Evolutionary conservation across 2,113 vertebrate species (phyloP).

Genomic region (Tiliqua scincoides): DNA sequence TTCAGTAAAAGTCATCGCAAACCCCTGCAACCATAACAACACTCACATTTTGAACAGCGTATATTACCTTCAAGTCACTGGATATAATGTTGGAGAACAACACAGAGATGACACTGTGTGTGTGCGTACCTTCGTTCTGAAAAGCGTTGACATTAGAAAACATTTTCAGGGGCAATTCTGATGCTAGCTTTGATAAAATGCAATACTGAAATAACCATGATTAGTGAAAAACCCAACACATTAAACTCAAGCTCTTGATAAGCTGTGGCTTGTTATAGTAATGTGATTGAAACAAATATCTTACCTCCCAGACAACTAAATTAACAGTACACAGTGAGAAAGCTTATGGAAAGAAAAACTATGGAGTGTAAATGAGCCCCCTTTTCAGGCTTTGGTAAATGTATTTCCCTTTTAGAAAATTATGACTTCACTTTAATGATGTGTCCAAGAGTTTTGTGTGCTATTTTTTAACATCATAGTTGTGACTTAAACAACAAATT

Average conservation of each 20-base stretch:
- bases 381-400: background rate
- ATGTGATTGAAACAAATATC: background rate
- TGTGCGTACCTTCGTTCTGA: background rate
- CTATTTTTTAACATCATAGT: background rate
- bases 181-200: background rate
- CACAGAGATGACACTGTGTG: constrained; percentile 5
- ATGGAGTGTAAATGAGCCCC: background rate
- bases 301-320: background rate
- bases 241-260: too few relatives aligned
- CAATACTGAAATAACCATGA: background rate
- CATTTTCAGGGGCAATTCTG: background rate
- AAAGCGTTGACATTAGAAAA: background rate
- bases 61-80: constrained; percentile 38
- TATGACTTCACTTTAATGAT: background rate
- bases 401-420: background rate
- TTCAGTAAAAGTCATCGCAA: constrained; percentile 41
- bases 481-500: background rate
- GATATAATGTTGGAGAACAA: constrained; percentile 33
- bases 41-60: constrained; percentile 22
- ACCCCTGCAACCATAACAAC: constrained; percentile 42
- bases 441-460: background rate
- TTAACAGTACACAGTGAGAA: too few relatives aligned
- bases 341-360: background rate
- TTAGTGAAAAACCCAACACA: background rate
- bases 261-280: background rate